A percentile compares a stretch with the other conserved stretches of the same genome.
phyloP scores from a whole-genome alignment of 1,140 invertebrate genomes.

The Homarus americanus region DNA sequence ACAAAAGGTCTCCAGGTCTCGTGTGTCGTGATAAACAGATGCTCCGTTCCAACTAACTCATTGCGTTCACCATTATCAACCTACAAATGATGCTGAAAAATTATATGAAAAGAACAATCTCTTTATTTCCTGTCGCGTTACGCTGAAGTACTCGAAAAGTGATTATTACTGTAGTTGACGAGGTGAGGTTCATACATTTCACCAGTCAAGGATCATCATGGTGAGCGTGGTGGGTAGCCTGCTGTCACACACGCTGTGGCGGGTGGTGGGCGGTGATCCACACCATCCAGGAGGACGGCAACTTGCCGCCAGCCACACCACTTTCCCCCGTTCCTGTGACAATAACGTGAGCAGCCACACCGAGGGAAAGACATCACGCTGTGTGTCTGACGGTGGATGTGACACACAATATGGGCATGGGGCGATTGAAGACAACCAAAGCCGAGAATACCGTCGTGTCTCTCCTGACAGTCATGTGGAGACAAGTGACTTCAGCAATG shows the following conservation, averaged over 20 bases:
- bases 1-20: background rate
- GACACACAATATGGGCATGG: background rate
- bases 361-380: background rate
- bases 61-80: too few relatives aligned
- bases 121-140: too few relatives aligned
- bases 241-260: conserved; percentile 28
- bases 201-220: background rate
- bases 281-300: background rate
- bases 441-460: background rate
- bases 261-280: conserved; percentile 22
- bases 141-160: too few relatives aligned
- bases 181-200: too few relatives aligned
- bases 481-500: background rate
- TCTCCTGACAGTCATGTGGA: background rate
- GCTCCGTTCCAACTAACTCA: too few relatives aligned
- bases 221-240: conserved; percentile 34
- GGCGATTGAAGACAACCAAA: background rate
- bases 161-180: too few relatives aligned
- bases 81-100: too few relatives aligned
- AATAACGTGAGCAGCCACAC: conserved; percentile 5
- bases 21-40: background rate
- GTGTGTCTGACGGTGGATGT: background rate
- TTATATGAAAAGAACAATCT: too few relatives aligned
- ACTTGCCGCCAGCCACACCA: background rate
- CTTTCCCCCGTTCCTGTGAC: background rate